phyloP scores from a whole-genome alignment of 2,888 invertebrate genomes.

The Drosophila subquinaria region DNA sequence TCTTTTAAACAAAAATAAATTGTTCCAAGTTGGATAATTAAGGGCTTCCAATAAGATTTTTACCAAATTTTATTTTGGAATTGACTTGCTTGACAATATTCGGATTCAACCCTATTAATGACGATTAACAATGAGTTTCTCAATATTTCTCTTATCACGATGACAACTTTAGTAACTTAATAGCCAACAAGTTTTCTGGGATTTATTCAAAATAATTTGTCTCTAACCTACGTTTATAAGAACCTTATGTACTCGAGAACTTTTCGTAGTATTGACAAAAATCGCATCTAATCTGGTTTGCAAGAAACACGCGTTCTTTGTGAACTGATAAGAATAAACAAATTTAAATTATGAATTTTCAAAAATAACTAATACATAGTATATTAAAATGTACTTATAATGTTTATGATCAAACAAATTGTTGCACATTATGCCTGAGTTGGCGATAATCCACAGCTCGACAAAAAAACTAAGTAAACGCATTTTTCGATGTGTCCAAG shows the following conservation, averaged over 20 bases:
- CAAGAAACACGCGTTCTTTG: conserved; percentile 16
- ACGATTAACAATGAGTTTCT: background rate
- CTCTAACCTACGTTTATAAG: background rate
- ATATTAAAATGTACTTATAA: background rate
- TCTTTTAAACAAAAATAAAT: no score
- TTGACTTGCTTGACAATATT: no score
- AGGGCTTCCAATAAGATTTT: no score
- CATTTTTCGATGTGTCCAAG: background rate
- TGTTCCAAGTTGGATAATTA: no score
- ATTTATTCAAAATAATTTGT: conserved; percentile 2
- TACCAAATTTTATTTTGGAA: no score
- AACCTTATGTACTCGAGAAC: conserved; percentile 14
- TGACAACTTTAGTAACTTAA: background rate
- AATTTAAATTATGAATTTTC: conserved; percentile 26
- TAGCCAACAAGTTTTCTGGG: background rate
- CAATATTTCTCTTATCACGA: conserved; percentile 10
- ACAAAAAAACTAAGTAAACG: background rate
- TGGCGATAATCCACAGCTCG: conserved; percentile 8
- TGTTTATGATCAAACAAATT: conserved; percentile 22
- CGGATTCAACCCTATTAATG: background rate
- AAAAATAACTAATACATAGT: conserved; percentile 1
- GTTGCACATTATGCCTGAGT: conserved; percentile 23
- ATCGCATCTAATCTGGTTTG: conserved; percentile 32
- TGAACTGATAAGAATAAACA: conserved; percentile 23
- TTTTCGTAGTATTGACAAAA: conserved; percentile 10